A percentile compares a stretch with the other conserved stretches of the same genome.
Evolutionary conservation across 1,140 invertebrate species (phyloP).

Genomic region (Liolophura sinensis): DNA sequence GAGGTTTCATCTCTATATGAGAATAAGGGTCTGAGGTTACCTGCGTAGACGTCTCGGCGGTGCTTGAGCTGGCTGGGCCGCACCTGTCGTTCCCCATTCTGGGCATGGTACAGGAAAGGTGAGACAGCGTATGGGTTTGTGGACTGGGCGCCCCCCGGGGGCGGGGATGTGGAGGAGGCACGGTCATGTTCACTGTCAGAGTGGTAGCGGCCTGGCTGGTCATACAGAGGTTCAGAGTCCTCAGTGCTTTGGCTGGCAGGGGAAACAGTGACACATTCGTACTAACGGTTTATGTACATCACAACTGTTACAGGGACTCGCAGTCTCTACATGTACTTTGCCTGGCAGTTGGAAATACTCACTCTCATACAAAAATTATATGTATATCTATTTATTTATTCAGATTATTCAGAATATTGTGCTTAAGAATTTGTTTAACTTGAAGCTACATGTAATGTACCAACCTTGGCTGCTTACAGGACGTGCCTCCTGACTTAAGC

Average conservation of each 20-base stretch:
- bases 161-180: slow-evolving; percentile 42
- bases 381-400: no score
- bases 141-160: not conserved
- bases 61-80: slow-evolving; percentile 64
- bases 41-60: slow-evolving; percentile 58
- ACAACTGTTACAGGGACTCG: no score
- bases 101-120: slow-evolving; percentile 45
- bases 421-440: no score
- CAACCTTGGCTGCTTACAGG: no score
- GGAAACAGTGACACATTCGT: slow-evolving; percentile 2
- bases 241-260: slow-evolving; percentile 58
- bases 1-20: no score
- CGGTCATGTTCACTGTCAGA: slow-evolving; percentile 50
- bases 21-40: slow-evolving; percentile 27
- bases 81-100: slow-evolving; percentile 61
- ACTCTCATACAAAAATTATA: no score
- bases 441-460: no score
- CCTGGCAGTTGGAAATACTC: no score
- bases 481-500: no score
- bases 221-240: slow-evolving; percentile 80
- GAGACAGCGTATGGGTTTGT: slow-evolving; percentile 69
- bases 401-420: no score
- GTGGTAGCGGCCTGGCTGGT: slow-evolving; percentile 62
- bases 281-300: no score
- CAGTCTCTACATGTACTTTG: no score